These are phyloP conservation scores for Lepetodrilus schrolli DNA, from an alignment of 2,888 invertebrate species.

Conservation along the genomic window DNA sequence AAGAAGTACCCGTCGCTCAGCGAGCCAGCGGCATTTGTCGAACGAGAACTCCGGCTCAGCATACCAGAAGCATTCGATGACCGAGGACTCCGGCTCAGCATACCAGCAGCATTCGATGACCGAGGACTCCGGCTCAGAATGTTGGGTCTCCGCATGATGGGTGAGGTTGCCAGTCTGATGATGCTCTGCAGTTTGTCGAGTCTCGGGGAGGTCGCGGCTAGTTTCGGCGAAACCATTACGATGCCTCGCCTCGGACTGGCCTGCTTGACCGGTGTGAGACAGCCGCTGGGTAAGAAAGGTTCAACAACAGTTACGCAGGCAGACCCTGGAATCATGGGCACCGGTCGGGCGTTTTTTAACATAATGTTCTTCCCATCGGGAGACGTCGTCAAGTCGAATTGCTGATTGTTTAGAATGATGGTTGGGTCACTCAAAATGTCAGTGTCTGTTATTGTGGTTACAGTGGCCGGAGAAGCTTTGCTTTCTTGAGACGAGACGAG, in stretches of 20 bases:
- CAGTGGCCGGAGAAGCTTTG: not conserved
- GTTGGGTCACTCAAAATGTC: not conserved
- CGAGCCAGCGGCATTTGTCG: not conserved
- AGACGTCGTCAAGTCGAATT: not conserved
- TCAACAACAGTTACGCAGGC: slow-evolving; percentile 1
- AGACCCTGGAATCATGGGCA: too few species aligned
- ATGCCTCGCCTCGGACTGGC: not conserved
- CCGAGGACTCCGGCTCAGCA: too few species aligned
- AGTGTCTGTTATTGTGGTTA: not conserved
- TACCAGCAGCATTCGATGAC: too few species aligned
- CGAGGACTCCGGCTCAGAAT: not conserved
- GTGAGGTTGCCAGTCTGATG: not conserved
- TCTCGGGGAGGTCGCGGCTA: not conserved
- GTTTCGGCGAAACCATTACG: not conserved
- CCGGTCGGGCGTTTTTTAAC: not conserved
- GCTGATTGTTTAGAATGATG: not conserved
- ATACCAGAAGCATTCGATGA: too few species aligned
- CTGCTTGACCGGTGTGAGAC: not conserved
- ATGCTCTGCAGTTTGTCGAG: not conserved
- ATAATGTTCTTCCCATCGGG: not conserved
- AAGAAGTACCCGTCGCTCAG: slow-evolving; percentile 13
- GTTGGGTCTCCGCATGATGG: not conserved
- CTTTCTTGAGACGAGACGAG: too few species aligned
- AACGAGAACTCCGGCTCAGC: too few species aligned
- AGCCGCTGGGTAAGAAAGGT: not conserved